Conservation (phyloP, 2,888 invertebrate species). For the Scotopteryx bipunctaria region DNA sequence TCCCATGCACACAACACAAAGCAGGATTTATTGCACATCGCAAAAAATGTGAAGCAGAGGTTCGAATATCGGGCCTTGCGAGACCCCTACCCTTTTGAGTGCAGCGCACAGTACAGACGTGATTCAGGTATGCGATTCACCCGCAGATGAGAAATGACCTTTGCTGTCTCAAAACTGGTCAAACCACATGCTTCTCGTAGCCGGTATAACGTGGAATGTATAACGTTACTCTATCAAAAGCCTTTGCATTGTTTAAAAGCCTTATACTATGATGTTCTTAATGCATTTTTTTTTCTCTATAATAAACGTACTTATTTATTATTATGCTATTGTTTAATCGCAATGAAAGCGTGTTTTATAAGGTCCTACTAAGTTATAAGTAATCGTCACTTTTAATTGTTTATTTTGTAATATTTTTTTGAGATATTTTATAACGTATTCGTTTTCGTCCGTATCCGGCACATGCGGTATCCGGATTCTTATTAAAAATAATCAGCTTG, state of each 20-base stretch:
- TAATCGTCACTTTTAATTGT: conserved; percentile 20
- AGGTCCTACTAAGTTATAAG: conserved; percentile 20
- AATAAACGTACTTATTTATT: no score
- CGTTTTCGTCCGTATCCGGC: no score
- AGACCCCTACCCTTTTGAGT: conserved; percentile 30
- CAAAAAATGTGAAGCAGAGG: conserved; percentile 21
- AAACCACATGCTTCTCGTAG: conserved; percentile 68
- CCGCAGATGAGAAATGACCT: conserved; percentile 72
- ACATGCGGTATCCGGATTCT: no score
- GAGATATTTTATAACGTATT: background rate
- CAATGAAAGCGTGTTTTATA: conserved; percentile 30
- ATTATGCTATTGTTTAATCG: conserved; percentile 31
- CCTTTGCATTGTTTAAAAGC: conserved; percentile 49
- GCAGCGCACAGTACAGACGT: conserved; percentile 35
- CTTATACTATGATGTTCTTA: conserved; percentile 22
- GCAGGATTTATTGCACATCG: background rate
- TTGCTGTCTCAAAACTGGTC: conserved; percentile 70
- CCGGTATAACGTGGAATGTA: conserved; percentile 58
- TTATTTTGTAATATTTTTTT: conserved; percentile 19
- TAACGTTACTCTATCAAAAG: conserved; percentile 46
- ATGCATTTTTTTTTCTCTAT: no score
- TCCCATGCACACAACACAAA: conserved; percentile 7
- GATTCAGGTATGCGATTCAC: conserved; percentile 64
- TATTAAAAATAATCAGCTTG: no score
- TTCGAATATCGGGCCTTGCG: conserved; percentile 21